Evolutionary conservation across 2,797 vertebrate genomes (phyloP), one percentile per base, ranked within the genome.

Genomic region (Pangasius macronema): DNA sequence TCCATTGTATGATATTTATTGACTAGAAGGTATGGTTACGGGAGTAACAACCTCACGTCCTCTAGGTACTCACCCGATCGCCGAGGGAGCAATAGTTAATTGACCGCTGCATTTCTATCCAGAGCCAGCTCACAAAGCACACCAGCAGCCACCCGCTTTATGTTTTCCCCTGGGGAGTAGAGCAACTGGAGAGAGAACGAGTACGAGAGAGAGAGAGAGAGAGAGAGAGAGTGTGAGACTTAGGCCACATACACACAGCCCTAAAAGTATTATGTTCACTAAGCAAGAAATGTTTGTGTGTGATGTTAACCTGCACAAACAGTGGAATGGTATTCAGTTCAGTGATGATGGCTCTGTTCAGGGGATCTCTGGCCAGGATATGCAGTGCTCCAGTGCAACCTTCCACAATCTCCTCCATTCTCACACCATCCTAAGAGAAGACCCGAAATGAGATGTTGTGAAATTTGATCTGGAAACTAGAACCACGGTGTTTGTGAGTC

Each of bases 381-480:
- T 99, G 99, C 92, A 99, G 95, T 0, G 98, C 99, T 79, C 98
- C 99, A 0, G 98, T 99, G 93, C 96, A 97, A 53, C 99, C 98
- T 94, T 99, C 99, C 88, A 99, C 98, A 0, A 99, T 99, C 95
- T 99, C 99, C 90, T 99, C 99, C 98, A 99, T 99, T 93, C 95
- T 97, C 89, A 99, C 98, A 0, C 99, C 98, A 2, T 99, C 99
- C 99, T 99, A 94, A 84, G 4, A 88, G 46, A 86, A 75, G 80
- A 75, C 0, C 3, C 63, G 0, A 6, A 67, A 42, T 7, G 30
- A 55, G 36, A 83, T 9, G 20, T 51, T 67, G 63, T 49, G 53
- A 61, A 79, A 87, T 3, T 16, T 36, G 63, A 61, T 49, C 65
- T 55, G 80, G 57, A 33, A 76, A 83, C 57, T 67, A 16, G 30